A percentile compares a stretch with the other conserved stretches of the same genome.
Evolutionary conservation across 2,797 vertebrate genomes (phyloP).

Genomic region (Falco naumanni): DNA sequence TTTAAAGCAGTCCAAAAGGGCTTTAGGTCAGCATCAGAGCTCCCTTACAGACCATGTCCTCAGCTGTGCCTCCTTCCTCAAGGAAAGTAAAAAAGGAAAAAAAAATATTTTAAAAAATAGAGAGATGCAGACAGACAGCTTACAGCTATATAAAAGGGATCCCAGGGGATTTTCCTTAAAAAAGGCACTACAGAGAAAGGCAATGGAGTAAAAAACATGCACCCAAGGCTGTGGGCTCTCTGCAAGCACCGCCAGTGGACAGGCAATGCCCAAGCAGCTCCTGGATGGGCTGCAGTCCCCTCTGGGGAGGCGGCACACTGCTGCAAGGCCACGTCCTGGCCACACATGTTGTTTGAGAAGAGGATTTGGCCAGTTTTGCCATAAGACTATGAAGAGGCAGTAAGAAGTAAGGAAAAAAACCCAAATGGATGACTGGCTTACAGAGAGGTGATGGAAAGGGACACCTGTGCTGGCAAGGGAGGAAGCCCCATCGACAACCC

Average conservation of each 20-base stretch:
- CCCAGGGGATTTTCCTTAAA: neutral
- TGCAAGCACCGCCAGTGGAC: neutral
- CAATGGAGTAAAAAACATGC: neutral
- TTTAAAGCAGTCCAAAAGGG: conserved; percentile 4
- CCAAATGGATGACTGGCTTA: neutral
- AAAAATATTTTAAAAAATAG: neutral
- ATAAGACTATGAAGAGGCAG: neutral
- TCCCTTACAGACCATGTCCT: neutral
- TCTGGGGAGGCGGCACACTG: neutral
- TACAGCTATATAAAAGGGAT: conserved; percentile 2
- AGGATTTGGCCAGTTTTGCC: neutral
- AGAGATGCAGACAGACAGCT: neutral
- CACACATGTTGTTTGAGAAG: neutral
- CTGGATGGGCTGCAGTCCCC: neutral
- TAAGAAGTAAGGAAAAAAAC: neutral
- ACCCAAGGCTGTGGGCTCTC: neutral
- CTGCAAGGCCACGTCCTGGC: neutral
- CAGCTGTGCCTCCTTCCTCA: neutral
- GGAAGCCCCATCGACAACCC: neutral
- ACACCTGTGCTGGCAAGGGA: accelerated
- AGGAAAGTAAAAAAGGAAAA: neutral
- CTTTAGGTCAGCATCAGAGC: neutral
- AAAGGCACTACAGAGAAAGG: neutral
- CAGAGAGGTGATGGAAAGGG: neutral
- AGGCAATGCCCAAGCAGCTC: neutral